phyloP scores from a whole-genome alignment of 2,888 invertebrate genomes.

The Latheticus oryzae region DNA sequence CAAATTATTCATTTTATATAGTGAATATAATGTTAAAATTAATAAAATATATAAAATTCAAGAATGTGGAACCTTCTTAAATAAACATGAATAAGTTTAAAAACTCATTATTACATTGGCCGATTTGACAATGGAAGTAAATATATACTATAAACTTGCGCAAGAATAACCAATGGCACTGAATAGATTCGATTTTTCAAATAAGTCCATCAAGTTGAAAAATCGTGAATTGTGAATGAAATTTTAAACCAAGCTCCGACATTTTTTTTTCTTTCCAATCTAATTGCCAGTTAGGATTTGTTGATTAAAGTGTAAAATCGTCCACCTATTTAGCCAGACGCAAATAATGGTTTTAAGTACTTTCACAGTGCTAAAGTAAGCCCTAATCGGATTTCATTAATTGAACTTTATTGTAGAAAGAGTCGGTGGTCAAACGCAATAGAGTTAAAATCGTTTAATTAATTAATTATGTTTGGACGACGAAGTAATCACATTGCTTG shows the following conservation, averaged over 20 bases:
- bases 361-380: slow-evolving; percentile 42
- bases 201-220: slow-evolving; percentile 1
- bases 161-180: slow-evolving; percentile 20
- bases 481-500: slow-evolving; percentile 38
- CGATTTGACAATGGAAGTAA: slow-evolving; percentile 20
- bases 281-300: slow-evolving; percentile 22
- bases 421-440: slow-evolving; percentile 48
- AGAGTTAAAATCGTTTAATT: slow-evolving; percentile 49
- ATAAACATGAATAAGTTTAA: slow-evolving; percentile 8
- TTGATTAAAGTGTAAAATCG: slow-evolving; percentile 24
- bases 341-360: slow-evolving; percentile 29
- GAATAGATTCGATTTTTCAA: slow-evolving; percentile 17
- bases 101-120: slow-evolving; percentile 16
- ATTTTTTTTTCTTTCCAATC: slow-evolving; percentile 9
- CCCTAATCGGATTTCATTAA: slow-evolving; percentile 54
- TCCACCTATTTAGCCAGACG: slow-evolving; percentile 14
- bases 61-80: slow-evolving; percentile 2
- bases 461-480: slow-evolving; percentile 47
- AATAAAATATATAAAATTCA: no score
- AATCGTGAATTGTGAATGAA: slow-evolving; percentile 4
- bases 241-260: slow-evolving; percentile 17
- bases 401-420: slow-evolving; percentile 50
- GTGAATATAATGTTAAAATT: slow-evolving; percentile 1
- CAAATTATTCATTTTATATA: slow-evolving; percentile 8
- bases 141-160: slow-evolving; percentile 14